A percentile compares a stretch with the other conserved stretches of the same genome.
Conservation (phyloP, 2,113 vertebrate genomes). For the Amphiprion percula region DNA sequence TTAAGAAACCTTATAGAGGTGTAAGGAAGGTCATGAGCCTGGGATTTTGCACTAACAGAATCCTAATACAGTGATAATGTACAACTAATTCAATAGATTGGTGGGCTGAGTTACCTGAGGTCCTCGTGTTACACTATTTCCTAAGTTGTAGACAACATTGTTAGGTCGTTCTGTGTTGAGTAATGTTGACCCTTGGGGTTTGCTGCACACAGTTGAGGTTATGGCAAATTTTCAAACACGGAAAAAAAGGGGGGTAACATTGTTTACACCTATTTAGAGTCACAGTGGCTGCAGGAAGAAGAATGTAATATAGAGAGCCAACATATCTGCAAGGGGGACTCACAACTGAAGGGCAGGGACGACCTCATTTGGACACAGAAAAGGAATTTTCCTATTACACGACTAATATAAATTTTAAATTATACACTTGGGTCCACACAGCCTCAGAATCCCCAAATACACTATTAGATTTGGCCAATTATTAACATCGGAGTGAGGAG, state of each 20-base stretch:
- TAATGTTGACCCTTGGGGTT: conserved; percentile 20
- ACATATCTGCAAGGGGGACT: conserved; percentile 2
- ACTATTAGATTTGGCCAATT: not conserved
- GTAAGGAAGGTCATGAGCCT: not conserved
- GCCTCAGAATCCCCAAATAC: not conserved
- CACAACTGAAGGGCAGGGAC: conserved; percentile 27
- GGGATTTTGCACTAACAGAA: conserved; percentile 5
- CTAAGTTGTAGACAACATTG: conserved; percentile 23
- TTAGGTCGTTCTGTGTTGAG: conserved; percentile 28
- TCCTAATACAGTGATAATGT: conserved; percentile 25
- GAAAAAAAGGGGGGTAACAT: conserved; percentile 36
- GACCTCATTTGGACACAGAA: not conserved
- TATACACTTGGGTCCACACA: conserved; percentile 5
- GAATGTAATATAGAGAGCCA: not conserved
- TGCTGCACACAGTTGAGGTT: conserved; percentile 12
- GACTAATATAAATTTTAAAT: not conserved
- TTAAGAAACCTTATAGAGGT: not conserved
- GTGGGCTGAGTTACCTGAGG: conserved; percentile 18
- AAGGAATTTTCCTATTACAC: not conserved
- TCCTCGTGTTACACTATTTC: conserved; percentile 25
- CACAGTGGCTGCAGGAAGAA: conserved; percentile 15
- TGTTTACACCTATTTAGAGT: conserved; percentile 40
- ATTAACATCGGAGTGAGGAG: not conserved
- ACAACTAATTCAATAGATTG: not conserved
- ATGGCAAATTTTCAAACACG: conserved; percentile 6